Conservation (phyloP, 2,888 invertebrate genomes). For the Parnassius glacialis region DNA sequence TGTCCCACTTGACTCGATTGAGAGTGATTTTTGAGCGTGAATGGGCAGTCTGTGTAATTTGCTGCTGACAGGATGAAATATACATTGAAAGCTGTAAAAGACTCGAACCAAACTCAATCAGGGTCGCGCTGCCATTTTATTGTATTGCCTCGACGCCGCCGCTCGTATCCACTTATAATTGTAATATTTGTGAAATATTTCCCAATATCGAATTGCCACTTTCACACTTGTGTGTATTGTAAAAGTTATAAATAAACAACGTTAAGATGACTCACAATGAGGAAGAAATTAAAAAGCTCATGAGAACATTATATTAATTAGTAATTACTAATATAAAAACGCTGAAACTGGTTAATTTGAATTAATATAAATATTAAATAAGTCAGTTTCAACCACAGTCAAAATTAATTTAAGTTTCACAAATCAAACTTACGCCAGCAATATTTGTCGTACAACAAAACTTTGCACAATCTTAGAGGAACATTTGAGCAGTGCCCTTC, state of each 20-base stretch:
- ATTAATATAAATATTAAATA: no score
- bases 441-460: constrained; percentile 58
- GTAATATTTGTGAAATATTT: constrained; percentile 1
- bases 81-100: constrained; percentile 76
- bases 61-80: constrained; percentile 74
- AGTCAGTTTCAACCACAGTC: constrained; percentile 31
- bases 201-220: no score
- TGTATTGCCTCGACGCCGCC: constrained; percentile 36
- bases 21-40: constrained; percentile 78
- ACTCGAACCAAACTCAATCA: constrained; percentile 71
- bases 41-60: constrained; percentile 76
- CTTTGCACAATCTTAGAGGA: constrained; percentile 64
- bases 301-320: no score
- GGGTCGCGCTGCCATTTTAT: constrained; percentile 47
- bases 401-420: constrained; percentile 33
- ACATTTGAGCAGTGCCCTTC: constrained; percentile 62
- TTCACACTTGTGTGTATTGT: no score
- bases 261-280: no score
- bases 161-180: constrained; percentile 15
- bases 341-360: no score
- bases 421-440: constrained; percentile 59
- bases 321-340: no score
- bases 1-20: constrained; percentile 78
- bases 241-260: no score
- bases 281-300: no score